A percentile compares a stretch with the other conserved stretches of the same genome.
Conservation (phyloP, 2,797 vertebrate species). For the Danio albolineatus region DNA sequence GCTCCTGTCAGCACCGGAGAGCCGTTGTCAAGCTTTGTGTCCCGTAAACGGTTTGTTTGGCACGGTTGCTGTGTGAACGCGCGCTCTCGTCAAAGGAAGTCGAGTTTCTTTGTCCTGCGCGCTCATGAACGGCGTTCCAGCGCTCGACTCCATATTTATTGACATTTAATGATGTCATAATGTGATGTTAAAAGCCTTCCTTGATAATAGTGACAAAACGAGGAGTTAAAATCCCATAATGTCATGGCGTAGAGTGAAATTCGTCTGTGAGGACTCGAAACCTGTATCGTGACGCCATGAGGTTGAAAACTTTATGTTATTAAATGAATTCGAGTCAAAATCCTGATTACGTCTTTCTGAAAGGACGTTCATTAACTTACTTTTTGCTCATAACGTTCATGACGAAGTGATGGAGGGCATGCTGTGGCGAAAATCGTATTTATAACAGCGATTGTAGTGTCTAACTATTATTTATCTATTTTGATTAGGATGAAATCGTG, state of each 20-base stretch:
- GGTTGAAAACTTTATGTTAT: not conserved
- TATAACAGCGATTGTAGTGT: not conserved
- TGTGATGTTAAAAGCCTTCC: not conserved
- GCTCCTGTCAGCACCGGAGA: not conserved
- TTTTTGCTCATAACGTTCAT: not conserved
- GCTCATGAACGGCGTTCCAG: conserved; percentile 61
- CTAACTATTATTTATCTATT: no score
- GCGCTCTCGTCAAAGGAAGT: conserved; percentile 68
- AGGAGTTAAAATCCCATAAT: not conserved
- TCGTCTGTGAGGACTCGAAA: not conserved
- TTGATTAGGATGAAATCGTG: not conserved
- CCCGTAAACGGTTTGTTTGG: conserved; percentile 68
- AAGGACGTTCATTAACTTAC: no score
- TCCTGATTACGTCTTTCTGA: not conserved
- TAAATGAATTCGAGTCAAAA: not conserved
- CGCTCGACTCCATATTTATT: conserved; percentile 6
- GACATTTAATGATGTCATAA: conserved; percentile 13
- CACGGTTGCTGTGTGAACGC: conserved; percentile 78
- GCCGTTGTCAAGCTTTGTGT: not conserved
- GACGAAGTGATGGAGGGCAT: not conserved
- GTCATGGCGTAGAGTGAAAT: not conserved
- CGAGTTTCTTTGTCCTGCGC: conserved; percentile 80
- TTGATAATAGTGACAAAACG: not conserved
- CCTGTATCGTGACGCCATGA: not conserved
- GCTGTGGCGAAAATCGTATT: not conserved